Evolutionary conservation across 2,113 vertebrate genomes (phyloP).

Genomic region (Varanus komodoensis): DNA sequence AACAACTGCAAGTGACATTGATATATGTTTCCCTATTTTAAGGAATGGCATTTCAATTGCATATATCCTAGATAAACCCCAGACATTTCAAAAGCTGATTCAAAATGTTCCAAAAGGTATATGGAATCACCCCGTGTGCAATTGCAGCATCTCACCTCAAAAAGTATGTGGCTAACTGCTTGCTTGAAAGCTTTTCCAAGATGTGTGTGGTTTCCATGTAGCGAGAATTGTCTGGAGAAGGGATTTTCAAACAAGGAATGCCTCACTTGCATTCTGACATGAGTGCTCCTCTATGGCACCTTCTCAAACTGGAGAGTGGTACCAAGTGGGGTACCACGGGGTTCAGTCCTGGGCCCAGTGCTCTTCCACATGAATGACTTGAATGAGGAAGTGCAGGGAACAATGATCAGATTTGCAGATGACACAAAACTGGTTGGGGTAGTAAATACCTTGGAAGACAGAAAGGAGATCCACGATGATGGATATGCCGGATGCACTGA

Average conservation of each 20-base stretch:
- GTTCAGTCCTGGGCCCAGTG: too few relatives aligned
- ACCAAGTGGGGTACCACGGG: too few relatives aligned
- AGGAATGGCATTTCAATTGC: background rate
- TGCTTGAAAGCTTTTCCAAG: background rate
- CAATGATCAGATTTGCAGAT: too few relatives aligned
- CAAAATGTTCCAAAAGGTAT: background rate
- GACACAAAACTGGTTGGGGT: too few relatives aligned
- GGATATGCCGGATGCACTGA: too few relatives aligned
- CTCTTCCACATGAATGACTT: too few relatives aligned
- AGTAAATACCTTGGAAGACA: too few relatives aligned
- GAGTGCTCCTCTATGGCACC: too few relatives aligned
- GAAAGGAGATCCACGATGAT: too few relatives aligned
- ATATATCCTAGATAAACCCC: constrained; percentile 22
- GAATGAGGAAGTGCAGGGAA: too few relatives aligned
- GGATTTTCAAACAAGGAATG: background rate
- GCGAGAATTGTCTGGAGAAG: background rate
- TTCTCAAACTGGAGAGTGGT: too few relatives aligned
- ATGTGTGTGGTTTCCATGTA: background rate
- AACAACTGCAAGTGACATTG: constrained; percentile 12
- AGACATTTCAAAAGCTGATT: constrained; percentile 15
- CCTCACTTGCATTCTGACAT: background rate
- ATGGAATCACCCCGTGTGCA: background rate
- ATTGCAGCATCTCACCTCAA: background rate
- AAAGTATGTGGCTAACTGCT: background rate
- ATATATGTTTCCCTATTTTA: constrained; percentile 4